Base-by-base conservation (phyloP, 2,113 vertebrate species). In the Pipa parva region DNA sequence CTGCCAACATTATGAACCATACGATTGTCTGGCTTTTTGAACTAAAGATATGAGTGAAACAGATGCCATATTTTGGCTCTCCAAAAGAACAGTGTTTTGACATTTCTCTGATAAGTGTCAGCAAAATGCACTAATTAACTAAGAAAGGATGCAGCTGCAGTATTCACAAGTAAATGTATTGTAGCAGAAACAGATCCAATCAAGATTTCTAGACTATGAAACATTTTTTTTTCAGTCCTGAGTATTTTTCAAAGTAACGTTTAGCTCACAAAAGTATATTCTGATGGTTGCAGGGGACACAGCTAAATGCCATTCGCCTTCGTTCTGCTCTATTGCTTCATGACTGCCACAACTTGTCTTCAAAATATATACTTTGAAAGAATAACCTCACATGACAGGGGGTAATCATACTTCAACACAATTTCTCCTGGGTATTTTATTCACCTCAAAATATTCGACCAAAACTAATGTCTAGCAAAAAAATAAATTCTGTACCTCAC, bases 291-390 rank as follows among this genome's bases (percentile, higher is more conserved):
- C 75, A 60, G 69, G 33, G 79, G 77, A 85, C 13, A 17, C 73
- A 85, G 83, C 81, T 83, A 87, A 87, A 74, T 78, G 85, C 83
- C 80, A 76, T 75, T 20, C 33, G 66, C 31, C 57, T 80, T 83
- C 79, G 84, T 85, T 88, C 82, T 81, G 86, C 85, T 85, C 77
- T 80, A 75, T n/a, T 75, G 81, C 84, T 71, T 71, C 73, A 77
- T 75, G 85, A 81, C 82, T 87, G 89, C 83, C 88, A 86, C 75
- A 75, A 73, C 75, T 79, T 85, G 83, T 87, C 88, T 85, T 11
- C 37, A 59, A 54, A 77, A 76, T 77, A 81, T 81, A 81, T 80
- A 77, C 77, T 80, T 69, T 63, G 63, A 66, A 70, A 56, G n/a
- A 76, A 77, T 81, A 82, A 85, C 80, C 80, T 76, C 73, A 52